Evolutionary conservation across 2,797 vertebrate species (phyloP).

Genomic region (Chaetophractus vellerosus): DNA sequence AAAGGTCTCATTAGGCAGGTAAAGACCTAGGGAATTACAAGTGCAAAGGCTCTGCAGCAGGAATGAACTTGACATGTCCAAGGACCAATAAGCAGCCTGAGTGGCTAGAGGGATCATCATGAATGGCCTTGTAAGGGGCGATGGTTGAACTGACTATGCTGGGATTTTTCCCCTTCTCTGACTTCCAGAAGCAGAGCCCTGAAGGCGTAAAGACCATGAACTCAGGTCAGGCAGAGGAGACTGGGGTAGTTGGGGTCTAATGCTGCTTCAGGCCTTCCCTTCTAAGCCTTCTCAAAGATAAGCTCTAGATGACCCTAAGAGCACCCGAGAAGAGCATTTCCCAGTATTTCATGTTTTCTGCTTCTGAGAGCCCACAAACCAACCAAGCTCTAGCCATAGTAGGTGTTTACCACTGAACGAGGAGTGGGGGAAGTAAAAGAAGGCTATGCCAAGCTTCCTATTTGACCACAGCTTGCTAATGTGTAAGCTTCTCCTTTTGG

Average conservation of each 20-base stretch:
- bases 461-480: background rate
- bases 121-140: background rate
- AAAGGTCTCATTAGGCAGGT: background rate
- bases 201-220: background rate
- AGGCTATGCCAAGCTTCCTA: background rate
- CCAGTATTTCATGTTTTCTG: background rate
- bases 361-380: too few species aligned
- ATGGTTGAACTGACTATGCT: background rate
- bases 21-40: background rate
- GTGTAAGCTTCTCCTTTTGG: background rate
- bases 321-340: background rate
- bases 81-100: background rate
- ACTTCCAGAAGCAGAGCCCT: background rate
- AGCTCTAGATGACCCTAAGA: background rate
- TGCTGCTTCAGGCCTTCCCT: background rate
- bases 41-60: background rate
- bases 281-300: background rate
- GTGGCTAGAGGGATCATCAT: background rate
- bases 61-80: background rate
- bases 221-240: too few species aligned
- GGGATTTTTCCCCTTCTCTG: background rate
- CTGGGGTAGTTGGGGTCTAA: background rate
- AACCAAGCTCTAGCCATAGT: background rate
- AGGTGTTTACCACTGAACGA: background rate
- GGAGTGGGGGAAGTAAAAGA: background rate